A percentile compares a stretch with the other conserved stretches of the same genome.
phyloP scores from a whole-genome alignment of 2,113 vertebrate species.

The Hippopotamus amphibius region DNA sequence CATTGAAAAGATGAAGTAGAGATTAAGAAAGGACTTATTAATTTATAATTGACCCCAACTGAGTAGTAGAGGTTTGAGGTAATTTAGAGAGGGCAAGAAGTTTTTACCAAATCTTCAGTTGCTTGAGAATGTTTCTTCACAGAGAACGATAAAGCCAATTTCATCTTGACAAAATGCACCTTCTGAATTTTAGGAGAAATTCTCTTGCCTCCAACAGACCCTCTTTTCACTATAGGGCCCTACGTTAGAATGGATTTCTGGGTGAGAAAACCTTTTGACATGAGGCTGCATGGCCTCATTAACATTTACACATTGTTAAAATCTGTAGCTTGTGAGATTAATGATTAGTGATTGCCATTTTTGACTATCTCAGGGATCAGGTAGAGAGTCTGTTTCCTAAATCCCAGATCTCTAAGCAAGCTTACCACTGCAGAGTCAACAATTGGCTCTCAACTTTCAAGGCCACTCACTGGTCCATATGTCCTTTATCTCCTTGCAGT shows the following conservation, averaged over 20 bases:
- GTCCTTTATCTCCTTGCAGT: background rate
- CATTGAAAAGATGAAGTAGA: background rate
- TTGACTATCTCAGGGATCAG: background rate
- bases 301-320: background rate
- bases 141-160: constrained; percentile 31
- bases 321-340: constrained; percentile 2
- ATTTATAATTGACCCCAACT: background rate
- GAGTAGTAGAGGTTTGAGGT: background rate
- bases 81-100: constrained; percentile 7
- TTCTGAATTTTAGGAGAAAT: constrained; percentile 25
- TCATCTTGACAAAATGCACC: constrained; percentile 7
- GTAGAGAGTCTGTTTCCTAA: background rate
- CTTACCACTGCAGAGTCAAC: background rate
- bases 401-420: background rate
- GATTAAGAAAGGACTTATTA: constrained; percentile 21
- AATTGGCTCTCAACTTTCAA: background rate
- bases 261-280: background rate
- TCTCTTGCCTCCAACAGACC: background rate
- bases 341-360: background rate
- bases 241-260: constrained; percentile 9
- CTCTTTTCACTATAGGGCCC: background rate
- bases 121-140: background rate
- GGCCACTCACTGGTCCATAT: background rate
- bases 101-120: constrained; percentile 44
- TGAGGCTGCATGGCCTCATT: background rate